Base-by-base conservation (phyloP, 2,888 invertebrate genomes). In the Cosmia pyralina region DNA sequence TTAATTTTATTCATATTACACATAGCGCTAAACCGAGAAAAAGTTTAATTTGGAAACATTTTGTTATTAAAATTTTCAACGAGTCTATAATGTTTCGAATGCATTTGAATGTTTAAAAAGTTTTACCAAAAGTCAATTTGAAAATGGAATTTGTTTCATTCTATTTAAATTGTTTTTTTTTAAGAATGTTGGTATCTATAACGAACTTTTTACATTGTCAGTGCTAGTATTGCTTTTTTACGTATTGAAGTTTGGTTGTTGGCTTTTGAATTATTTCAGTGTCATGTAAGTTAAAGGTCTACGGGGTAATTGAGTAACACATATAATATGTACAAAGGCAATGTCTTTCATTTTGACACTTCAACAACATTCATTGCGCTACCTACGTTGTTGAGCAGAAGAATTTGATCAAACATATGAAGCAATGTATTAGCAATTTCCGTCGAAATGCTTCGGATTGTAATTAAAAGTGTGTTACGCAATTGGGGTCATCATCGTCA, bases 101-200 rank as follows among this genome's bases (percentile, higher is more conserved):
- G 13, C 17, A 53, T 55, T 41, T 44, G 11, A 77, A 28, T 53
- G 15, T 41, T 68, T 11, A 52, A 68, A 77, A 62, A 58, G n/a
- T 63, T 69, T 38, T 2, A 8, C 19, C 15, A 28, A 60, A 63
- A 77, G 46, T 69, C 57, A 72, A 58, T 58, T 72, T 46, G 15
- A 64, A 75, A 17, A 55, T 62, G 19, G 44, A 57, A 57, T 52
- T 55, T 34, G 19, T 66, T 74, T 75, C 19, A 34, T 44, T 52
- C 0, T 17, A 52, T 4, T 59, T 19, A 38, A 44, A 15, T 72
- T 38, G 34, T 52, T 48, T 50, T 48, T 34, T 38, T 38, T 38
- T 38, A 38, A 28, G 28, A 28, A 28, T 28, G 28, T 28, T 28
- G 3, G 28, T 28, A 28, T 1, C 28, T 28, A 2, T 1, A 28